phyloP scores from a whole-genome alignment of 2,888 invertebrate species.

The Sphaerophoria rueppellii region DNA sequence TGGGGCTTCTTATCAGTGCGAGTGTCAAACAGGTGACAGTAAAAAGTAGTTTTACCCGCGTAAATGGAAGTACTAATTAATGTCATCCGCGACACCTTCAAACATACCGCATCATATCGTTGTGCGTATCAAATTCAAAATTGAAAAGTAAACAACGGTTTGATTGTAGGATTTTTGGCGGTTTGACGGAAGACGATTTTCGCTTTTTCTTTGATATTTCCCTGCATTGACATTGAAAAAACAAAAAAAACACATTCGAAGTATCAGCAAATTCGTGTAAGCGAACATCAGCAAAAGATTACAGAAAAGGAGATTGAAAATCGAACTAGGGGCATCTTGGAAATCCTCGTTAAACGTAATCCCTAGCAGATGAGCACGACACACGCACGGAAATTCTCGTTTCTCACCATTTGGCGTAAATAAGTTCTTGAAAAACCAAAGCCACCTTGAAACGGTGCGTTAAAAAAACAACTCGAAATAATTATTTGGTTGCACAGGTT shows the following conservation, averaged over 20 bases:
- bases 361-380: conserved; percentile 62
- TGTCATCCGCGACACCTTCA: conserved; percentile 66
- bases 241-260: conserved; percentile 32
- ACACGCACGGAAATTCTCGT: conserved; percentile 46
- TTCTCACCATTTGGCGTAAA: conserved; percentile 24
- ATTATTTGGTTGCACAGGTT: conserved; percentile 56
- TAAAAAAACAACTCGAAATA: conserved; percentile 64
- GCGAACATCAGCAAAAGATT: conserved; percentile 47
- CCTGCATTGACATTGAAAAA: conserved; percentile 25
- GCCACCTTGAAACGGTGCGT: conserved; percentile 54
- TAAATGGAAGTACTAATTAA: conserved; percentile 73
- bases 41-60: conserved; percentile 71
- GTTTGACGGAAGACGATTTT: conserved; percentile 28
- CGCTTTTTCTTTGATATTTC: conserved; percentile 37
- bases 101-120: conserved; percentile 50
- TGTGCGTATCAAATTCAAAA: conserved; percentile 37
- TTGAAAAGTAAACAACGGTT: not conserved
- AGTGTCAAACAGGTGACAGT: conserved; percentile 71
- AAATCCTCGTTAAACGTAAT: conserved; percentile 33
- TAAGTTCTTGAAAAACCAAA: conserved; percentile 61
- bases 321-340: conserved; percentile 10
- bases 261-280: conserved; percentile 21
- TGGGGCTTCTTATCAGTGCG: conserved; percentile 66
- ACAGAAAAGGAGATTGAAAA: conserved; percentile 50
- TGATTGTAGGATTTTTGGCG: no score